Evolutionary conservation across 2,888 invertebrate genomes (phyloP).

Genomic region (Zygaena filipendulae): DNA sequence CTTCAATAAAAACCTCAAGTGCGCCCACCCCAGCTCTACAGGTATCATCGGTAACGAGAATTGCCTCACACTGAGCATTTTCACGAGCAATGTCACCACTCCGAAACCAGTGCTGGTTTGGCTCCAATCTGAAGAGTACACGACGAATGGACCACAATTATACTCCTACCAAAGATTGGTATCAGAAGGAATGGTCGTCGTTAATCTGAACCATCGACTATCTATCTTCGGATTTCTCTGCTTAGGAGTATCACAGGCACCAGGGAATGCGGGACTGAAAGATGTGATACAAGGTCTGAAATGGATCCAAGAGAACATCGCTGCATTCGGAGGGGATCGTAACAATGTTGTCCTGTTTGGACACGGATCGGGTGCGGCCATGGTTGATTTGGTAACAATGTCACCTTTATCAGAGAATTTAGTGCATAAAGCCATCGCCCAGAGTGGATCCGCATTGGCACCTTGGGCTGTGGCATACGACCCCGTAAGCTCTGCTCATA

Average conservation of each 20-base stretch:
- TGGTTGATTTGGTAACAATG: constrained; percentile 49
- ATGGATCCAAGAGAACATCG: constrained; percentile 80
- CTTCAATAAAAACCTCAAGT: constrained; percentile 26
- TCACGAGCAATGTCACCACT: constrained; percentile 31
- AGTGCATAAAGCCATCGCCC: constrained; percentile 41
- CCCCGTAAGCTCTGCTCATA: constrained; percentile 36
- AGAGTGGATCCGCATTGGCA: constrained; percentile 46
- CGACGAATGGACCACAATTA: constrained; percentile 22
- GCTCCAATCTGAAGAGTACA: constrained; percentile 45
- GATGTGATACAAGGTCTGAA: constrained; percentile 84
- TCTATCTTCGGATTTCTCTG: constrained; percentile 80
- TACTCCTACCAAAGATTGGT: constrained; percentile 69
- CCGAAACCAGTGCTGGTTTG: constrained; percentile 47
- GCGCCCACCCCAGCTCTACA: constrained; percentile 37
- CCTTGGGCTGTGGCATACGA: constrained; percentile 55
- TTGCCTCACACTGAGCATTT: constrained; percentile 42
- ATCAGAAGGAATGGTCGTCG: constrained; percentile 72
- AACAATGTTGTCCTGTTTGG: constrained; percentile 82
- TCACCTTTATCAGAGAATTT: constrained; percentile 32
- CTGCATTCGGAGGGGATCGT: constrained; percentile 80
- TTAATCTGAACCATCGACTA: constrained; percentile 74
- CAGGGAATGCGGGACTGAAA: constrained; percentile 87
- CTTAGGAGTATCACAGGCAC: constrained; percentile 66
- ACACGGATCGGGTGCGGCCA: constrained; percentile 80
- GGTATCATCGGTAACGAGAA: constrained; percentile 47